phyloP scores from a whole-genome alignment of 2,888 invertebrate genomes.

The Meiosimyza platycephala region DNA sequence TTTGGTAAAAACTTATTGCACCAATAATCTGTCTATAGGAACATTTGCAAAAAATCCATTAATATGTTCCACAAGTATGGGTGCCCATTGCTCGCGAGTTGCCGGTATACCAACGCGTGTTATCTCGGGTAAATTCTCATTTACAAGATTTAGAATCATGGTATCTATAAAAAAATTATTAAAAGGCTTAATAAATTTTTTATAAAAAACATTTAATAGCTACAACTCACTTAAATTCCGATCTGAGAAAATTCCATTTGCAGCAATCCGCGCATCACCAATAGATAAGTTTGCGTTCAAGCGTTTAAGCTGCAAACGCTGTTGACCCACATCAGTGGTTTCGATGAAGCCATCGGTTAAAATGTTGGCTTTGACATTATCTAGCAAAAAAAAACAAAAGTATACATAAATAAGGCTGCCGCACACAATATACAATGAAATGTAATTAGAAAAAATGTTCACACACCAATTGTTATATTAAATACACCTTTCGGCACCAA shows the following conservation, averaged over 20 bases:
- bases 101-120: conserved; percentile 70
- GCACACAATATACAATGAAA: no score
- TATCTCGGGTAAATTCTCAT: conserved; percentile 71
- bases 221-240: conserved; percentile 58
- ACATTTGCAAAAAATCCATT: conserved; percentile 64
- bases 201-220: neutral
- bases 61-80: conserved; percentile 60
- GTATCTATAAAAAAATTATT: conserved; percentile 52
- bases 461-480: conserved; percentile 73
- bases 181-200: no score
- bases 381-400: conserved; percentile 45
- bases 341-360: conserved; percentile 60
- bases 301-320: conserved; percentile 57
- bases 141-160: conserved; percentile 68
- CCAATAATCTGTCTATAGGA: conserved; percentile 63
- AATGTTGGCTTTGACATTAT: conserved; percentile 57
- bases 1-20: conserved; percentile 45
- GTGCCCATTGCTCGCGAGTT: conserved; percentile 65
- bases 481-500: conserved; percentile 73
- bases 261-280: conserved; percentile 57
- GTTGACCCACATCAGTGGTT: conserved; percentile 50
- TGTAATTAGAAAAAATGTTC: neutral
- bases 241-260: conserved; percentile 64
- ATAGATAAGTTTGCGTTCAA: conserved; percentile 60
- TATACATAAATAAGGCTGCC: neutral